Conservation (phyloP, 2,113 vertebrate species). For the Mustelus asterias region DNA sequence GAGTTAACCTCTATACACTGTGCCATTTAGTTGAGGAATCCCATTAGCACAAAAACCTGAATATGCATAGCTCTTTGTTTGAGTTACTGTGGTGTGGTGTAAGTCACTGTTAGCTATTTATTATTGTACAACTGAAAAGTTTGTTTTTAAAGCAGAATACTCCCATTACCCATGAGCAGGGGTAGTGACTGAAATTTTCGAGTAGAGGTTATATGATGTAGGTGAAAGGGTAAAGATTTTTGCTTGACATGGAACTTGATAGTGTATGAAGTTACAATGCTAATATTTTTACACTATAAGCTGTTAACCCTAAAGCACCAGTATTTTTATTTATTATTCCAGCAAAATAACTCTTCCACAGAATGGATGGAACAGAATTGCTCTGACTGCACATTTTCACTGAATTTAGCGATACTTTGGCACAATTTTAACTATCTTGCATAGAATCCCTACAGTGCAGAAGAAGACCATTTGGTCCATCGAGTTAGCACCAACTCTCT, state of each 20-base stretch:
- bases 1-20: not conserved
- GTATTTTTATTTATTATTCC: not conserved
- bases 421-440: not conserved
- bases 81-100: not conserved
- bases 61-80: not conserved
- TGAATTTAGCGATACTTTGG: not conserved
- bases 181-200: not conserved
- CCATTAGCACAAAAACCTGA: not conserved
- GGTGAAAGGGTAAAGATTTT: not conserved
- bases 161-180: not conserved
- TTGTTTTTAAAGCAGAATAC: not conserved
- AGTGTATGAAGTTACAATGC: not conserved
- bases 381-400: not conserved
- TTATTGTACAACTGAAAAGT: not conserved
- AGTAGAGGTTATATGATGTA: not conserved
- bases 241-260: not conserved
- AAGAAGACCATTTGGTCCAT: no score
- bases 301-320: not conserved
- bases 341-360: not conserved
- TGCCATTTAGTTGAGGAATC: not conserved
- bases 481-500: no score
- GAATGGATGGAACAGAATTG: not conserved
- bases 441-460: not conserved
- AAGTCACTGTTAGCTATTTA: not conserved
- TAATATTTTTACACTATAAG: not conserved